Base-by-base conservation (phyloP, 2,113 vertebrate genomes). In the Rhea americana region DNA sequence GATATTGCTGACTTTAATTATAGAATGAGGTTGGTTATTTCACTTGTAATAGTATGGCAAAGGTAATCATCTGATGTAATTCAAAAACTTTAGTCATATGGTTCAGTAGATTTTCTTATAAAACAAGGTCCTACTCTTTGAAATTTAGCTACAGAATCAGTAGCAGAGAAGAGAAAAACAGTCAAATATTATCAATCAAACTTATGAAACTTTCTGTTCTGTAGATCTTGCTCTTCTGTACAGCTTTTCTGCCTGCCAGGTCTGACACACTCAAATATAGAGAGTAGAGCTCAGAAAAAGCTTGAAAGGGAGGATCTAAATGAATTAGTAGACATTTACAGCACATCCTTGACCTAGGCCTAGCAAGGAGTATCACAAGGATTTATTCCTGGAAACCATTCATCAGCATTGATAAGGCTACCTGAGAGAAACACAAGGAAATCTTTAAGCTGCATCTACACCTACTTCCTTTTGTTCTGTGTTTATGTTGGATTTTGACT, bases 41-140 rank as follows among this genome's bases (percentile, higher is more conserved):
- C 5, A 75, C 7, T 50, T 68, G 3, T 32, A 61, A 55, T 15
- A 74, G 5, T 48, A 25, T 22, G 30, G 14, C n/a, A n/a, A 82
- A 84, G 9, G 3, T 67, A 1, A 13, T 48, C 25, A 53, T 26
- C 25, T 45, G 41, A 72, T 8, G 37, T 0, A 37, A 3, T n/a
- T 86, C 55, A 62, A 50, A 53, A 85, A 66, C 58, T 17, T 26
- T 58, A 51, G 13, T 87, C 7, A 8, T 0, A 0, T 5, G 24
- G 2, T 71, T 93, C 30, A 11, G 13, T 71, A 51, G 21, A 55
- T 18, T 77, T 94, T 3, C 7, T 4, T 32, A 7, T 32, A 43
- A 71, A 88, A 5, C 21, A 75, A 65, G 24, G 2, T 48, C 26
- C 3, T 39, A 48, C 4, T 12, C 77, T 83, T 81, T 15, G 55